Conservation (phyloP, 2,888 invertebrate species). For the Spatulosminthurus flaviceps region DNA sequence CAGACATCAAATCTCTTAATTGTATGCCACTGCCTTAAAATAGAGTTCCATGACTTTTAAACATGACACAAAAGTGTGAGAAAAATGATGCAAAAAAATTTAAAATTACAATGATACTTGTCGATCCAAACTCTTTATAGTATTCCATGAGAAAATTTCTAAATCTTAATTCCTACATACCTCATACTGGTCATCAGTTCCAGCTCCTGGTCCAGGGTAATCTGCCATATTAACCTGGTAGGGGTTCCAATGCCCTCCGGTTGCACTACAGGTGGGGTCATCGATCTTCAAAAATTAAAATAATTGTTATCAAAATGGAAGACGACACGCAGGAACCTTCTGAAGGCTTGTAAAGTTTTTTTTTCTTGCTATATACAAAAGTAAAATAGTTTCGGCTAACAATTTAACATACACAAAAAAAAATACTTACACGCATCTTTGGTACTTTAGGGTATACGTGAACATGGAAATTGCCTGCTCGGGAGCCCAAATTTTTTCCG, state of each 20-base stretch:
- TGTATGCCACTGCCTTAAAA: too few species aligned
- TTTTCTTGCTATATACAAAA: background rate
- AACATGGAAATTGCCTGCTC: slow-evolving; percentile 67
- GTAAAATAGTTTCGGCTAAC: background rate
- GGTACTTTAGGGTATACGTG: slow-evolving; percentile 67
- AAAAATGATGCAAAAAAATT: too few species aligned
- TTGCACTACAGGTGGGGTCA: slow-evolving; percentile 72
- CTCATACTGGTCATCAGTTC: slow-evolving; percentile 89
- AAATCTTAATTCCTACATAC: slow-evolving; percentile 49
- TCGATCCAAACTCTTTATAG: too few species aligned
- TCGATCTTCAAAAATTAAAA: slow-evolving; percentile 52
- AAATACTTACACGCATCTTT: slow-evolving; percentile 58
- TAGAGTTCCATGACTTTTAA: too few species aligned
- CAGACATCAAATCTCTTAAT: too few species aligned
- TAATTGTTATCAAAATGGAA: background rate
- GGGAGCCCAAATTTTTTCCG: slow-evolving; percentile 65
- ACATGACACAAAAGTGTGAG: too few species aligned
- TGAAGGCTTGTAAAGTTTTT: background rate
- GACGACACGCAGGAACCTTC: too few species aligned
- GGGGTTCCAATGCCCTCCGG: slow-evolving; percentile 83
- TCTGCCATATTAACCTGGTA: slow-evolving; percentile 68
- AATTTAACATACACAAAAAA: too few species aligned
- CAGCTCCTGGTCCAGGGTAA: slow-evolving; percentile 68
- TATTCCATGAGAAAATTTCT: background rate
- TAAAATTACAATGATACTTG: too few species aligned